Conservation (phyloP, 2,113 vertebrate genomes). For the human (Homo sapiens) region DNA sequence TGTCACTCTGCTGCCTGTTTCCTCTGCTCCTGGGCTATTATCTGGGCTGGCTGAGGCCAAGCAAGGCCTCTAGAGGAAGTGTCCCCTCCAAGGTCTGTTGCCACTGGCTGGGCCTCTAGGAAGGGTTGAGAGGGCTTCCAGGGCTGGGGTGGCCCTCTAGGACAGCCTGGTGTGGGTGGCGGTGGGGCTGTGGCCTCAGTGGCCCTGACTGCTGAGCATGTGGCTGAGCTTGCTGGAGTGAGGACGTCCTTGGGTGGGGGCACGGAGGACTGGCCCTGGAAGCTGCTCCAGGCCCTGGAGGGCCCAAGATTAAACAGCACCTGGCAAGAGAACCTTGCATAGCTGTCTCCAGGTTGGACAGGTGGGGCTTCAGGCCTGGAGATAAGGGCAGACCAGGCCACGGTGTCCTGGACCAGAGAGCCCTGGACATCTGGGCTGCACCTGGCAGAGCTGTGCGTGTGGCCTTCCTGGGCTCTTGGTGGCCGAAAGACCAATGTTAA, state of each 20-base stretch:
- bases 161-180: not conserved
- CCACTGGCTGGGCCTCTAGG: not conserved
- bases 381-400: not conserved
- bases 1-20: not conserved
- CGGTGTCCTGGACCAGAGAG: not conserved
- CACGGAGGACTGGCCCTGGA: not conserved
- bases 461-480: not conserved
- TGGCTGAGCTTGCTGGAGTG: not conserved
- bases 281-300: not conserved
- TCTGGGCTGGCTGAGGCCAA: not conserved
- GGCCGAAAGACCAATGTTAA: not conserved
- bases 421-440: not conserved
- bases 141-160: not conserved
- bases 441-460: not conserved
- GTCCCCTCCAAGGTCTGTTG: not conserved
- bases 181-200: not conserved
- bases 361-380: not conserved
- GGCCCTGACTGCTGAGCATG: not conserved
- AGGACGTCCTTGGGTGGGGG: not conserved
- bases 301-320: not conserved
- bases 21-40: not conserved
- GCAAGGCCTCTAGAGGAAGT: not conserved
- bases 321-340: not conserved
- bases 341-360: not conserved
- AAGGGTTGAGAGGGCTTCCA: not conserved